Percentiles rank a stretch among this genome's conserved stretches.
phyloP scores from a whole-genome alignment of 2,888 invertebrate species.

The Hemaris fuciformis region DNA sequence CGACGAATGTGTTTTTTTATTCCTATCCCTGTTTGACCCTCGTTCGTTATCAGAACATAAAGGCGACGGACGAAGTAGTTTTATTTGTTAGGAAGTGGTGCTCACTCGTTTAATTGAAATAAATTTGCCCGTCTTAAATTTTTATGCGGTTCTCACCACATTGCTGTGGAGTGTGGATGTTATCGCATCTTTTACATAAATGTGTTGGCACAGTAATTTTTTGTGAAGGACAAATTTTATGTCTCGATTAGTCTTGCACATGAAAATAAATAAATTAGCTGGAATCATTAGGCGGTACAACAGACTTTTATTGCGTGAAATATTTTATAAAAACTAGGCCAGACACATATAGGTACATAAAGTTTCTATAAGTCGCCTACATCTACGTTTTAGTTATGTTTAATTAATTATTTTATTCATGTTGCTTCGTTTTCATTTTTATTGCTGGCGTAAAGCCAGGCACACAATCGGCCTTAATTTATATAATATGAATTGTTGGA shows the following conservation, averaged over 20 bases:
- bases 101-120: constrained; percentile 51
- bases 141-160: constrained; percentile 19
- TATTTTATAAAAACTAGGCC: background rate
- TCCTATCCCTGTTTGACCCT: constrained; percentile 57
- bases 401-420: constrained; percentile 50
- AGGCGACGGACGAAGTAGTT: constrained; percentile 51
- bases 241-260: background rate
- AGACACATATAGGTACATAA: background rate
- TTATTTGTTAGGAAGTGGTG: constrained; percentile 52
- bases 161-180: constrained; percentile 23
- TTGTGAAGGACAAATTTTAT: background rate
- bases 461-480: constrained; percentile 58
- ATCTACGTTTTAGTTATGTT: background rate
- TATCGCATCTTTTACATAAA: constrained; percentile 18
- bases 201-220: background rate
- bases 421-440: constrained; percentile 43
- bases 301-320: background rate
- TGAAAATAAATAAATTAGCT: background rate
- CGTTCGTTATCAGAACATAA: constrained; percentile 52
- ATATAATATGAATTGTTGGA: constrained; percentile 44
- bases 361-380: background rate
- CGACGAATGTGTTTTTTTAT: constrained; percentile 54
- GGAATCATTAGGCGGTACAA: background rate
- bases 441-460: constrained; percentile 55
- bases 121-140: constrained; percentile 43